Conservation (phyloP, 2,888 invertebrate genomes). For the Didymodactylos carnosus region DNA sequence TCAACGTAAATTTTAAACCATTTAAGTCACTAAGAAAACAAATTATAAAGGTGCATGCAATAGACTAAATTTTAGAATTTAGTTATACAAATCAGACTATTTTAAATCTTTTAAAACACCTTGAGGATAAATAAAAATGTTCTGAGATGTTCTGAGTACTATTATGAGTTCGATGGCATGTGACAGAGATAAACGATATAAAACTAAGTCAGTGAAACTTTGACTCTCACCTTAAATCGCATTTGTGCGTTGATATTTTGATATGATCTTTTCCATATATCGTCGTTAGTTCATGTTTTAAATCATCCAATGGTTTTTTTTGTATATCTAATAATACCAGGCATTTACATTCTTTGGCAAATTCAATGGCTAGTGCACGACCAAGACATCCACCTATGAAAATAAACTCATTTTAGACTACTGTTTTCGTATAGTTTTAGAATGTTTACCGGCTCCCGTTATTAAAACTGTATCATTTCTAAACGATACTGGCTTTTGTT, state of each 20-base stretch:
- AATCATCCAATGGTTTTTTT: neutral
- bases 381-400: neutral
- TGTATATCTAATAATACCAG: neutral
- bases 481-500: neutral
- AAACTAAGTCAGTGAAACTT: too few species aligned
- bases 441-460: neutral
- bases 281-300: neutral
- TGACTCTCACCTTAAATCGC: neutral
- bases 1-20: neutral
- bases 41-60: too few species aligned
- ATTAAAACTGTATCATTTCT: neutral
- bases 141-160: too few species aligned
- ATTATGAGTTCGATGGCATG: too few species aligned
- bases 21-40: neutral
- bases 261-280: neutral
- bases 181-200: too few species aligned
- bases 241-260: neutral
- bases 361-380: neutral
- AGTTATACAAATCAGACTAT: too few species aligned
- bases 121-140: too few species aligned
- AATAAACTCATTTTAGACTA: too few species aligned
- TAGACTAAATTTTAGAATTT: too few species aligned
- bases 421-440: too few species aligned
- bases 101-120: too few species aligned
- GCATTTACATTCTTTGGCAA: neutral